Evolutionary conservation across 2,888 invertebrate genomes (phyloP), one percentile per base, ranked within the genome.

Genomic region (Mongoloraphidia duomilia): DNA sequence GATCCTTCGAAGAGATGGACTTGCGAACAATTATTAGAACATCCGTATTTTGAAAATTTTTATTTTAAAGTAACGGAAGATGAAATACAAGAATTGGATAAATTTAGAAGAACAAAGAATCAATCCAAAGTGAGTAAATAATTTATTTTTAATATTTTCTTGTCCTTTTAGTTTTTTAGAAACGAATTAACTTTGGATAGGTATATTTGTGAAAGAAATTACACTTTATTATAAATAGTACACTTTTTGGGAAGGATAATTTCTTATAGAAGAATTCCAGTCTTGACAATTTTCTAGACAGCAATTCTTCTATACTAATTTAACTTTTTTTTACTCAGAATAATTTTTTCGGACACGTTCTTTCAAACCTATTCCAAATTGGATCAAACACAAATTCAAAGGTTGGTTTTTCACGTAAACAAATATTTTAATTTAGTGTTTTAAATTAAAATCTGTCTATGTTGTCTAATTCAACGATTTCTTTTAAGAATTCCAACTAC

Each of bases 1-100:
- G 94, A 97, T 68, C 97, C 97, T 0, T 77, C 80, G 53, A 80
- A 87, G 64, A 75, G 97, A 59, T 89, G 89, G 84, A 87, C 88
- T 2, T 95, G 95, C 68, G 89, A 91, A 57, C 89, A 92, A 65
- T 73, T 98, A 41, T 70, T 93, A 48, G 79, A 82, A 54, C 96
- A 97, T 66, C 78, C 82, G 8, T 95, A 96, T 69, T 95, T 97
- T 69, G 87, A 89, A 60, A 86, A 89, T 65, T 90, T 88, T 61
- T 77, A 80, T 55, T 87, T 84, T 68, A 84, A 86, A 63, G 76
- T 86, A 52, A 87, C 89, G 8, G 84, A 84, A 34, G 72, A 76
- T 3, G 80, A 82, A 54, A 69, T 76, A 55, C 78, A 78, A 51
- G 80, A 81, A 57, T 71, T 75, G 60, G 77, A 78, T 53, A 75